Percentiles rank a stretch among this genome's conserved stretches.
These are phyloP conservation scores for Pocillopora grandis DNA, from an alignment of 92 coral and sea anemone genomes.

Conservation along the genomic window DNA sequence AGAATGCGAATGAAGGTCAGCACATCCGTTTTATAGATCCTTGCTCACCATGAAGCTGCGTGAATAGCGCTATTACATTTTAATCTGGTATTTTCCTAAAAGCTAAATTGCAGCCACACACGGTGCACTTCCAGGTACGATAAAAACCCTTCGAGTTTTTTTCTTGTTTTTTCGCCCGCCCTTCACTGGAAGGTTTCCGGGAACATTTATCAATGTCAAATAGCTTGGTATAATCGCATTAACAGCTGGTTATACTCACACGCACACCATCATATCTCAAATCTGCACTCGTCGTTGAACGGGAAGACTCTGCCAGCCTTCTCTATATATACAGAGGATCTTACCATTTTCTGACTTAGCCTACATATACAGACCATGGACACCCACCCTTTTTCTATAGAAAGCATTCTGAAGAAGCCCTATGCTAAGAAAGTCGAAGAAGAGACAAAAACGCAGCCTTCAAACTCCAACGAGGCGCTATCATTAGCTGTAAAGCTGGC, in stretches of 20 bases:
- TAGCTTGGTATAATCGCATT: constrained; percentile 28
- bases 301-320: neutral
- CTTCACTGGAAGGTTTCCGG: constrained; percentile 48
- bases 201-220: constrained; percentile 79
- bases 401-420: constrained; percentile 76
- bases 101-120: constrained; percentile 21
- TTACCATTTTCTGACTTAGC: neutral
- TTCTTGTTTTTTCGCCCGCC: constrained; percentile 1
- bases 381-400: constrained; percentile 91
- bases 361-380: constrained; percentile 60
- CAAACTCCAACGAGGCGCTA: constrained; percentile 78
- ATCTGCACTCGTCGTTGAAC: too few relatives aligned
- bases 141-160: neutral
- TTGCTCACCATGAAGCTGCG: neutral
- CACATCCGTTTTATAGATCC: neutral
- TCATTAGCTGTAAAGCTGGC: constrained; percentile 96
- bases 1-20: neutral
- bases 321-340: neutral
- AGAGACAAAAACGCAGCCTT: constrained; percentile 53
- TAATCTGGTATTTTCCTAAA: neutral
- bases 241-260: constrained; percentile 34
- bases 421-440: constrained; percentile 31
- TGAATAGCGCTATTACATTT: neutral
- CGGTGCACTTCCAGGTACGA: constrained; percentile 11
- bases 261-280: neutral